Percentiles rank a stretch among this genome's conserved stretches.
Conservation (phyloP, 2,797 vertebrate species). For the Amblyopsis hoosieri region DNA sequence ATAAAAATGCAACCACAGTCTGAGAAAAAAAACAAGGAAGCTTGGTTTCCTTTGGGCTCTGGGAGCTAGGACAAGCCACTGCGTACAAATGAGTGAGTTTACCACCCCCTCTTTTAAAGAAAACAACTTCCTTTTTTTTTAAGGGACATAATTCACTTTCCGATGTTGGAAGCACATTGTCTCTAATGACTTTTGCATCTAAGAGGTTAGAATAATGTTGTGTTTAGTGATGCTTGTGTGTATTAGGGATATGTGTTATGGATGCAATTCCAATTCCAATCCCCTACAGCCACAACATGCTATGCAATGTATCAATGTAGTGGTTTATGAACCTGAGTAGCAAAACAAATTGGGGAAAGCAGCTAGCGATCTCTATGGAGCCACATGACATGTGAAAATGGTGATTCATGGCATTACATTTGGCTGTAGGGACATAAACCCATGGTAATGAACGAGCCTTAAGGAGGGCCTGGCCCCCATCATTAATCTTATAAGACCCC, state of each 20-base stretch:
- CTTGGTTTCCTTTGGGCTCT: too few relatives aligned
- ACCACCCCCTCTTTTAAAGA: too few relatives aligned
- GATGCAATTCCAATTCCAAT: too few relatives aligned
- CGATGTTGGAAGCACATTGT: neutral
- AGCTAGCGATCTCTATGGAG: slow-evolving; percentile 39
- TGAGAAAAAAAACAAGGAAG: too few relatives aligned
- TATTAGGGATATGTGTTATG: too few relatives aligned
- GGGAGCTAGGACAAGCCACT: too few relatives aligned
- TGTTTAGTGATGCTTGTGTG: neutral
- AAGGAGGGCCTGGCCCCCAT: slow-evolving; percentile 60
- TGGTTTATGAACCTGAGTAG: slow-evolving; percentile 16
- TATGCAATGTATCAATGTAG: neutral
- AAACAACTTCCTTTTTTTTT: neutral
- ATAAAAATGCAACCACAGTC: too few relatives aligned
- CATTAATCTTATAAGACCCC: slow-evolving; percentile 70
- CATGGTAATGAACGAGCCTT: slow-evolving; percentile 69
- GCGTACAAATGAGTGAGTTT: neutral
- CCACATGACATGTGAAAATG: slow-evolving; percentile 26
- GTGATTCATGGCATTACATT: slow-evolving; percentile 72
- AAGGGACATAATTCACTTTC: neutral
- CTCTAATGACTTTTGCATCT: neutral
- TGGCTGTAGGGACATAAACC: slow-evolving; percentile 64
- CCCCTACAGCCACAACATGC: slow-evolving; percentile 1
- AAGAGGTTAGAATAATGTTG: slow-evolving; percentile 15
- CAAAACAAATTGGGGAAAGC: slow-evolving; percentile 55